Evolutionary conservation across 2,888 invertebrate species (phyloP).

Genomic region (Aphrophora alni): DNA sequence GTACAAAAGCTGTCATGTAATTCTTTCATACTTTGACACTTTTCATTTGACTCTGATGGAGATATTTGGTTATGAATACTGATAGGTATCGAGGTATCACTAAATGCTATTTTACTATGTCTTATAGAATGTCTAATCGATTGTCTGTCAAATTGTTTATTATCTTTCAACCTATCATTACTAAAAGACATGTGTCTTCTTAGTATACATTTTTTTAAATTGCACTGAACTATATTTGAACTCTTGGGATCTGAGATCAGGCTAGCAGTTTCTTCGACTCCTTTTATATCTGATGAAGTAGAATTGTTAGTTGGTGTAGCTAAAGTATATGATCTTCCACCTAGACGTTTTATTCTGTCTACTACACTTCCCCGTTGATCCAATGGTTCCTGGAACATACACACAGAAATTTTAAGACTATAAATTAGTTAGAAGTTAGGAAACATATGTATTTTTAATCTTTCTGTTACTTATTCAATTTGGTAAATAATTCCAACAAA

Average conservation of each 20-base stretch:
- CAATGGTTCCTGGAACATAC: background rate
- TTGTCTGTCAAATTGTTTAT: background rate
- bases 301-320: background rate
- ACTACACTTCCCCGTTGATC: background rate
- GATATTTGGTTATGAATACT: constrained; percentile 43
- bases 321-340: background rate
- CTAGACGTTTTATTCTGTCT: background rate
- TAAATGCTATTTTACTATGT: constrained; percentile 52
- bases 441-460: too few species aligned
- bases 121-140: constrained; percentile 9
- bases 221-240: background rate
- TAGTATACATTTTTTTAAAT: background rate
- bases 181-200: background rate
- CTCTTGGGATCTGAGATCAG: background rate
- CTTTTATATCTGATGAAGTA: background rate
- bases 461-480: too few species aligned
- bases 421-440: too few species aligned
- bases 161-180: background rate
- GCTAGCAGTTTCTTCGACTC: background rate
- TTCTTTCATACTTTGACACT: constrained; percentile 34
- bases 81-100: constrained; percentile 55
- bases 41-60: background rate
- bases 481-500: too few species aligned
- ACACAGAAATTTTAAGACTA: too few species aligned
- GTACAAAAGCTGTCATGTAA: constrained; percentile 20